These are phyloP conservation scores for Ornithoptera alexandrae DNA, from an alignment of 2,888 invertebrate genomes.

Conservation along the genomic window DNA sequence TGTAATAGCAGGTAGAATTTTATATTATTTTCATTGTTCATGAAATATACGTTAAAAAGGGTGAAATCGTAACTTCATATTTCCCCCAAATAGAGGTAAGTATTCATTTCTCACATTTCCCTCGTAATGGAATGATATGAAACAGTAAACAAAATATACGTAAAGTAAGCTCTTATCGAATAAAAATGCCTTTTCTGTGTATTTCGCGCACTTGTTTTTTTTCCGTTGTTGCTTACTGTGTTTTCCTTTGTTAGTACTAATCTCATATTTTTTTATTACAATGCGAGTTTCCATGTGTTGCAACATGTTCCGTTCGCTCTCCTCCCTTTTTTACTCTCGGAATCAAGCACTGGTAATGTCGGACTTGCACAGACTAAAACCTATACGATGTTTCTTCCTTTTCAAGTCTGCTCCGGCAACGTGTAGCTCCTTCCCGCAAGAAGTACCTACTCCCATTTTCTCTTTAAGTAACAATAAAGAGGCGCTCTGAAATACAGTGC, in stretches of 20 bases:
- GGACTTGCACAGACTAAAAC: no score
- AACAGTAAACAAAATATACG: constrained; percentile 10
- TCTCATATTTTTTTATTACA: not conserved
- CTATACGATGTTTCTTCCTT: no score
- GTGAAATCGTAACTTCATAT: not conserved
- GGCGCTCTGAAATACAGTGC: no score
- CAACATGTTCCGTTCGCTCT: not conserved
- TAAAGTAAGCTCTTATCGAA: constrained; percentile 3
- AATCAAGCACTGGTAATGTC: no score
- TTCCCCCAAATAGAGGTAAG: constrained; percentile 4
- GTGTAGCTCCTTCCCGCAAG: no score
- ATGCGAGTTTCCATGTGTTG: not conserved
- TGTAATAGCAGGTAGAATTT: not conserved
- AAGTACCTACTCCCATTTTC: no score
- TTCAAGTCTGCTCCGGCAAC: no score
- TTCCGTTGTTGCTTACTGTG: not conserved
- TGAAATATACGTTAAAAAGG: not conserved
- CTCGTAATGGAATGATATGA: constrained; percentile 9
- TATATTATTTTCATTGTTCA: not conserved
- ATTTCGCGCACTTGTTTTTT: not conserved
- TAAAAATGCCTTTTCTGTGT: not conserved
- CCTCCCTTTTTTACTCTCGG: no score
- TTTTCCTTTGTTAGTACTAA: not conserved
- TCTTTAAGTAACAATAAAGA: no score
- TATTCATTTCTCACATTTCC: constrained; percentile 4